phyloP scores from a whole-genome alignment of 1,140 invertebrate species.

The Chelonus insularis region DNA sequence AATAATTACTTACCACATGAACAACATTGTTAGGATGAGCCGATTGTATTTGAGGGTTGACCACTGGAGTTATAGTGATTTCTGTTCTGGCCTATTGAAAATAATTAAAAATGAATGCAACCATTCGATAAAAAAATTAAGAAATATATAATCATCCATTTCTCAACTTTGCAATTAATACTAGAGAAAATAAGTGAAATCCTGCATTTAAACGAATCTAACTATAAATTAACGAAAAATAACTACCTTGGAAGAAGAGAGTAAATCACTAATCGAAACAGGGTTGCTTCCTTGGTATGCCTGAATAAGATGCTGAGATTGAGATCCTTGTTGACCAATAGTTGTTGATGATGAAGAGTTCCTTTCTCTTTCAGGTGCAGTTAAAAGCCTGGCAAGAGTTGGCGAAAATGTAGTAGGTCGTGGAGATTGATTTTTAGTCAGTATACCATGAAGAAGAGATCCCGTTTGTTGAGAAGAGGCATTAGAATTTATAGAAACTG shows the following conservation, averaged over 20 bases:
- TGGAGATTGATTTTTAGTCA: slow-evolving; percentile 65
- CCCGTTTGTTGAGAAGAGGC: slow-evolving; percentile 58
- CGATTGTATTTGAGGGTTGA: slow-evolving; percentile 46
- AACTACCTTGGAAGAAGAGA: slow-evolving; percentile 67
- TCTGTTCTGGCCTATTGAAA: slow-evolving; percentile 57
- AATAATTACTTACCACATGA: slow-evolving; percentile 46
- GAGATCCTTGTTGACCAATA: slow-evolving; percentile 42
- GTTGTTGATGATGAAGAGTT: slow-evolving; percentile 23
- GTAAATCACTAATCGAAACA: slow-evolving; percentile 65
- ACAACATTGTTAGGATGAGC: slow-evolving; percentile 49
- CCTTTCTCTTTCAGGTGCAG: slow-evolving; percentile 66
- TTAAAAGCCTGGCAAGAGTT: slow-evolving; percentile 76
- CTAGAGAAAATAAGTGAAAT: slow-evolving; percentile 13
- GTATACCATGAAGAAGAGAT: slow-evolving; percentile 74
- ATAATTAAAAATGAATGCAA: slow-evolving; percentile 16
- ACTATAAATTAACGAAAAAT: too few species aligned
- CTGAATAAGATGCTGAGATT: slow-evolving; percentile 50
- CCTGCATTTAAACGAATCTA: too few species aligned
- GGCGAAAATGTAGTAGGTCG: slow-evolving; percentile 70
- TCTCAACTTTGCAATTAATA: too few species aligned
- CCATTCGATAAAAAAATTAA: slow-evolving; percentile 7
- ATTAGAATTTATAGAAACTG: slow-evolving; percentile 50
- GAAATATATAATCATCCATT: too few species aligned
- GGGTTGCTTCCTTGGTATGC: slow-evolving; percentile 51
- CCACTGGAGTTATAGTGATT: slow-evolving; percentile 64